Conservation (phyloP, 53 echinoderm and acorn worm genomes). For the Henricia sp. region DNA sequence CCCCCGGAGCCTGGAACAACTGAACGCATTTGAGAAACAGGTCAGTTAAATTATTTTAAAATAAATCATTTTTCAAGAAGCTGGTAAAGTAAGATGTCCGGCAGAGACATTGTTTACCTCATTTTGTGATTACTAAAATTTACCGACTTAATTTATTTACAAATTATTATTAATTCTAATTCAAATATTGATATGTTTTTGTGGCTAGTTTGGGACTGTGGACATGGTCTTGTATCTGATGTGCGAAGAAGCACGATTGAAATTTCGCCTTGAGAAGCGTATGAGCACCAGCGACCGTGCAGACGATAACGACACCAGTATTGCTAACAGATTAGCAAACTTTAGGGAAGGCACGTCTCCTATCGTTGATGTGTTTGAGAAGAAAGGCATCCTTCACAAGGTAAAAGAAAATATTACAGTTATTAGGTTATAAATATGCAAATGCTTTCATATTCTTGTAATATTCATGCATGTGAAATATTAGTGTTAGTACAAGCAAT, state of each 20-base stretch:
- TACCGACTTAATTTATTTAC: too few species aligned
- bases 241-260: constrained; percentile 70
- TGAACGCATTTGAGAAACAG: constrained; percentile 71
- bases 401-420: too few species aligned
- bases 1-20: constrained; percentile 75
- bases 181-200: constrained; percentile 18
- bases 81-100: background rate
- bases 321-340: constrained; percentile 59
- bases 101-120: too few species aligned
- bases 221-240: constrained; percentile 72
- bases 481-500: too few species aligned
- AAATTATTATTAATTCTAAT: too few species aligned
- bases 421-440: too few species aligned
- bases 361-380: constrained; percentile 60
- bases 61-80: background rate
- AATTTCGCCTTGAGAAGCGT: constrained; percentile 75
- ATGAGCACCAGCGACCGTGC: constrained; percentile 46
- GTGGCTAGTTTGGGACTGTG: constrained; percentile 66
- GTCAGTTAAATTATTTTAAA: constrained; percentile 32
- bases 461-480: too few species aligned
- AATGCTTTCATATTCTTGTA: too few species aligned
- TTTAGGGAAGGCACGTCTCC: constrained; percentile 58
- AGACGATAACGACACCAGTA: constrained; percentile 71
- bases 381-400: constrained; percentile 41
- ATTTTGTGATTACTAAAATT: too few species aligned